Evolutionary conservation across 2,113 vertebrate species (phyloP).

Genomic region (Oncorhynchus tshawytscha): DNA sequence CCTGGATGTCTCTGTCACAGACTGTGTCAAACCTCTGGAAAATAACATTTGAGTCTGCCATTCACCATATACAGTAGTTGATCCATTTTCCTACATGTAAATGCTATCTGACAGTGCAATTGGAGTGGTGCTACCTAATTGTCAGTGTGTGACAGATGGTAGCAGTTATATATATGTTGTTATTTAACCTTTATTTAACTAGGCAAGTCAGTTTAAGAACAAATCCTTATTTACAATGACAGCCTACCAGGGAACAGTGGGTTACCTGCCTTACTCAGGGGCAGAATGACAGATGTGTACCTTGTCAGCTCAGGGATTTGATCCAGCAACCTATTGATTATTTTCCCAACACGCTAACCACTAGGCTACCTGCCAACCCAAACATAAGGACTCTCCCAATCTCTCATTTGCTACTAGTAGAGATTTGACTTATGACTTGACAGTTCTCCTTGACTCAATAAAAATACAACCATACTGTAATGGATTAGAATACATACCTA

Average conservation of each 20-base stretch:
- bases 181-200: no score
- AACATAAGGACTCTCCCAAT: neutral
- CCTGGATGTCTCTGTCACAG: constrained; percentile 33
- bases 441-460: no score
- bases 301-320: no score
- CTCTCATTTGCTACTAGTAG: neutral
- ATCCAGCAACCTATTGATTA: no score
- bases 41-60: constrained; percentile 44
- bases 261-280: no score
- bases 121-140: constrained; percentile 43
- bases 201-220: no score
- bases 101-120: constrained; percentile 49
- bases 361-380: no score
- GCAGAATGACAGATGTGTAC: no score
- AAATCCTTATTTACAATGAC: no score
- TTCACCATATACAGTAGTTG: constrained; percentile 33
- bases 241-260: no score
- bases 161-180: neutral
- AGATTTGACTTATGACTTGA: neutral
- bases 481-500: neutral
- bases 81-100: constrained; percentile 15
- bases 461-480: no score
- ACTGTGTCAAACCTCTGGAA: constrained; percentile 42
- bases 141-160: constrained; percentile 44
- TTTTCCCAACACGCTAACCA: no score